Conservation (phyloP, 2,888 invertebrate genomes). For the Drosophila flavopinicola region DNA sequence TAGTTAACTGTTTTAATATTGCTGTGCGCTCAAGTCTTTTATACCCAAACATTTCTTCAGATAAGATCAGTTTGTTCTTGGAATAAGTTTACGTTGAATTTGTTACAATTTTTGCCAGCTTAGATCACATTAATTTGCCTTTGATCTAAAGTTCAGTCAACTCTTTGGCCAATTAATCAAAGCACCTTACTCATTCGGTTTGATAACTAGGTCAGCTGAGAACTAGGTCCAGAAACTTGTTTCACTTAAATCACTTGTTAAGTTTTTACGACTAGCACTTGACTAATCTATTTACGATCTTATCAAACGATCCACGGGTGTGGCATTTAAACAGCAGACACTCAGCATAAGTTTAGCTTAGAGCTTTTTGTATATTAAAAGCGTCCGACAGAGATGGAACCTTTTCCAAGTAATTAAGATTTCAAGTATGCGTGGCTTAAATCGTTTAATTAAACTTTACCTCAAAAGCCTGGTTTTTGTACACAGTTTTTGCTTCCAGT, state of each 20-base stretch:
- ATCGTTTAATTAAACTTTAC: too few species aligned
- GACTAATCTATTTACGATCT: constrained; percentile 34
- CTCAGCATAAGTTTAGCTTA: background rate
- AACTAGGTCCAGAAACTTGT: constrained; percentile 40
- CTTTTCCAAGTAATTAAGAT: too few species aligned
- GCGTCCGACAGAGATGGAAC: too few species aligned
- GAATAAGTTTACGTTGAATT: constrained; percentile 29
- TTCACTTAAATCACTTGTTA: constrained; percentile 12
- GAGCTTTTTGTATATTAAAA: background rate
- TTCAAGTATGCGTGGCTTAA: too few species aligned
- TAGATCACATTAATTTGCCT: constrained; percentile 6
- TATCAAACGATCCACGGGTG: constrained; percentile 21
- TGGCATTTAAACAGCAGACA: constrained; percentile 11
- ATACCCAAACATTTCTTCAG: constrained; percentile 38
- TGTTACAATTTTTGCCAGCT: constrained; percentile 10
- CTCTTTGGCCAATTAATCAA: constrained; percentile 38
- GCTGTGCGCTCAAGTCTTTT: constrained; percentile 32
- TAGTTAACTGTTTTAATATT: constrained; percentile 38
- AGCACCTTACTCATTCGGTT: constrained; percentile 1
- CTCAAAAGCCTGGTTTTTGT: too few species aligned
- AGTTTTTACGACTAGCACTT: background rate
- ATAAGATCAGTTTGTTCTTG: constrained; percentile 49
- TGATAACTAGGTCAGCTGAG: constrained; percentile 54
- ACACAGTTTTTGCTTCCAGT: too few species aligned
- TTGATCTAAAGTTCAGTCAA: constrained; percentile 53